phyloP scores from a whole-genome alignment of 2,888 invertebrate genomes.

The Athalia circularis region DNA sequence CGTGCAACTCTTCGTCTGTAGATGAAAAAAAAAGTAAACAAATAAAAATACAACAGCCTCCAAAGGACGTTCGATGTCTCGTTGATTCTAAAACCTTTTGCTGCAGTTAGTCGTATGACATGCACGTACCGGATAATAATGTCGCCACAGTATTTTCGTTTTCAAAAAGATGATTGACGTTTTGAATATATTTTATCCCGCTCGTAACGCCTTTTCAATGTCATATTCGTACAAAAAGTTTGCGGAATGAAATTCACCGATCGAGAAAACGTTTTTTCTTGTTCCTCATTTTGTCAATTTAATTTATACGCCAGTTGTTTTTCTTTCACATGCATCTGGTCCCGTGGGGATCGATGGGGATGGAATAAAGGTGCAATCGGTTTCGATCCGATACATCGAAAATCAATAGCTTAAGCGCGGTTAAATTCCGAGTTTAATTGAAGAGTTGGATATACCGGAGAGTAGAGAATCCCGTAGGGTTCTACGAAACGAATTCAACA shows the following conservation, averaged over 20 bases:
- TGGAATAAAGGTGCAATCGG: constrained; percentile 19
- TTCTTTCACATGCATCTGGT: too few relatives aligned
- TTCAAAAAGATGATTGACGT: constrained; percentile 28
- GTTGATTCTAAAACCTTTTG: constrained; percentile 33
- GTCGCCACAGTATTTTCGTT: constrained; percentile 59
- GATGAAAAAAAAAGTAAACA: constrained; percentile 6
- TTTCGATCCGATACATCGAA: constrained; percentile 36
- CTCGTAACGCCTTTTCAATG: neutral
- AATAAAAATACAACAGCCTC: constrained; percentile 54
- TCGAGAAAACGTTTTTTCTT: too few relatives aligned
- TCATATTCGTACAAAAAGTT: too few relatives aligned
- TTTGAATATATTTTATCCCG: neutral
- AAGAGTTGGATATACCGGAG: constrained; percentile 36
- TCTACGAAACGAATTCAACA: constrained; percentile 47
- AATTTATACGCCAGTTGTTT: too few relatives aligned
- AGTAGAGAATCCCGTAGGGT: constrained; percentile 40
- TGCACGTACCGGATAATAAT: constrained; percentile 64
- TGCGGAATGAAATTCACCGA: too few relatives aligned
- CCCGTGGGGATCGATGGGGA: neutral
- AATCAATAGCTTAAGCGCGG: constrained; percentile 34
- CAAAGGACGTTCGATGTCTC: constrained; percentile 59
- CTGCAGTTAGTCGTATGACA: constrained; percentile 53
- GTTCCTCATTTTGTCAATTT: too few relatives aligned
- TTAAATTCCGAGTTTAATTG: constrained; percentile 45
- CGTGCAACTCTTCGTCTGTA: constrained; percentile 22